A percentile compares a stretch with the other conserved stretches of the same genome.
phyloP scores from a whole-genome alignment of 1,140 invertebrate genomes.

The Bombus terrestris region DNA sequence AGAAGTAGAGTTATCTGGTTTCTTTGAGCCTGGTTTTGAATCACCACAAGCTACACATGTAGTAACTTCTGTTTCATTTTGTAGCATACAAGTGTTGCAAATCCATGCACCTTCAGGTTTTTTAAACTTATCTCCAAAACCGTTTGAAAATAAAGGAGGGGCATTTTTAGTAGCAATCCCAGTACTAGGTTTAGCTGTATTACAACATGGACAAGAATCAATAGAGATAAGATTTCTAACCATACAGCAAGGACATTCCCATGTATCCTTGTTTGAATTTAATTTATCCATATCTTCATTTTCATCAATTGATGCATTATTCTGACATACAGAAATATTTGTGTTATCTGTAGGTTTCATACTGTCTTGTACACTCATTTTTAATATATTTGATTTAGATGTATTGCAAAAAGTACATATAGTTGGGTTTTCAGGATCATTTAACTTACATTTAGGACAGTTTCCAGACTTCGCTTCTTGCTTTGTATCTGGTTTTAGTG shows the following conservation, averaged over 20 bases:
- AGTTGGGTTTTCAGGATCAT: conserved; percentile 83
- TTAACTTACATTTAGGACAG: conserved; percentile 86
- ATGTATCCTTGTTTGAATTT: conserved; percentile 80
- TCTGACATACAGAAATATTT: not conserved
- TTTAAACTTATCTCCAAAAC: conserved; percentile 82
- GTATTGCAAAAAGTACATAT: conserved; percentile 87
- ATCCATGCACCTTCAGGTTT: conserved; percentile 83
- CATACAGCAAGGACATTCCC: conserved; percentile 86
- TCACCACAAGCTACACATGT: conserved; percentile 85
- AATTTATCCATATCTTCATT: conserved; percentile 58
- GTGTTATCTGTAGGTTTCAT: conserved; percentile 2
- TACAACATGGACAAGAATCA: conserved; percentile 87
- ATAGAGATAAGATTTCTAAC: conserved; percentile 83
- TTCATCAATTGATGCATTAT: not conserved
- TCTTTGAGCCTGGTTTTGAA: conserved; percentile 78
- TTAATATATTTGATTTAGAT: conserved; percentile 81
- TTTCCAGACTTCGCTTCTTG: conserved; percentile 82
- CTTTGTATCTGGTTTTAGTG: conserved; percentile 80
- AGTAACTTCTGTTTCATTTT: conserved; percentile 82
- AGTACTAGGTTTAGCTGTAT: conserved; percentile 84
- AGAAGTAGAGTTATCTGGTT: conserved; percentile 43
- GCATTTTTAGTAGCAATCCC: conserved; percentile 17
- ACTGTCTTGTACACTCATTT: conserved; percentile 28
- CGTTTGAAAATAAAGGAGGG: conserved; percentile 41
- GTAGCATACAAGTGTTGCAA: conserved; percentile 85